A percentile compares a stretch with the other conserved stretches of the same genome.
Conservation (phyloP, 2,797 vertebrate genomes). For the Macroramphosus scolopax region DNA sequence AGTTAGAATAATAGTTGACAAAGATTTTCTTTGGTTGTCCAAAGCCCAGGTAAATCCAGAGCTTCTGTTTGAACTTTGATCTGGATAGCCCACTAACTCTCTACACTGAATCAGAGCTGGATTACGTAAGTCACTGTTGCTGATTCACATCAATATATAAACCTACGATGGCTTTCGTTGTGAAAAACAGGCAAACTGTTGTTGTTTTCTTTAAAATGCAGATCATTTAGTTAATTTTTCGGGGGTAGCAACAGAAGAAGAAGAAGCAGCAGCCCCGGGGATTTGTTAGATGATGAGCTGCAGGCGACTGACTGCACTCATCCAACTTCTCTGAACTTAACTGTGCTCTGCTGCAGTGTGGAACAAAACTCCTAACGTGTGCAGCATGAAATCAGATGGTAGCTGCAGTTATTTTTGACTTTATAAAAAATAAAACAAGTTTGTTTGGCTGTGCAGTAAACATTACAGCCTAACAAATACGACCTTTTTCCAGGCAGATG, state of each 20-base stretch:
- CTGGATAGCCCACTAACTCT: too few relatives aligned
- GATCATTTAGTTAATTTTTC: background rate
- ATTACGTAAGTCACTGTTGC: background rate
- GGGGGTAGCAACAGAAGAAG: slow-evolving; percentile 1
- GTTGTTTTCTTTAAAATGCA: background rate
- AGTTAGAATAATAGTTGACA: too few relatives aligned
- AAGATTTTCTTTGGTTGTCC: too few relatives aligned
- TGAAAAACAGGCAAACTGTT: background rate
- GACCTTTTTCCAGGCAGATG: too few relatives aligned
- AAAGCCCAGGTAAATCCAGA: too few relatives aligned
- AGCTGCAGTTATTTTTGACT: background rate
- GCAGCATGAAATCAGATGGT: background rate
- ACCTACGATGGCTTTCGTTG: background rate
- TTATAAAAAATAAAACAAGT: slow-evolving; percentile 2
- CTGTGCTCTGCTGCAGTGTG: background rate
- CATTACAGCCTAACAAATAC: background rate
- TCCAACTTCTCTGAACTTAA: background rate
- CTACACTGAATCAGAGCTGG: too few relatives aligned
- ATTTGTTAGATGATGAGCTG: background rate
- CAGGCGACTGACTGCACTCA: background rate
- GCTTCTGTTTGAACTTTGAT: too few relatives aligned
- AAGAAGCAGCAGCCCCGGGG: background rate
- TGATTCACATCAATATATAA: too few relatives aligned
- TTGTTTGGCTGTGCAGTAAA: slow-evolving; percentile 4
- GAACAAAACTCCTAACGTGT: background rate